phyloP scores from a whole-genome alignment of 64 coral and sea anemone genomes.

The Dendronephthya gigantea region DNA sequence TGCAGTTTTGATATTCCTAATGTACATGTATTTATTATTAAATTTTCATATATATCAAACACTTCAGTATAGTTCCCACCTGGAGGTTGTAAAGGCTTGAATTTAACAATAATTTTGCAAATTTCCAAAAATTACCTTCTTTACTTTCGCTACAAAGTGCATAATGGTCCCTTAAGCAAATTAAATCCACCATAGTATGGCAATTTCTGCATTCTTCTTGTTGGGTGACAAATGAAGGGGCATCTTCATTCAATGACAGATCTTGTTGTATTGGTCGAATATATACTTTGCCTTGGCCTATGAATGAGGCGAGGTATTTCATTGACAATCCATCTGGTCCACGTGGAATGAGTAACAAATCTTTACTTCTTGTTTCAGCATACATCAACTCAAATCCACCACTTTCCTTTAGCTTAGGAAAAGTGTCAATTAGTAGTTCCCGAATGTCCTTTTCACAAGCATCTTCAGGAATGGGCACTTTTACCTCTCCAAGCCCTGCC shows the following conservation, averaged over 20 bases:
- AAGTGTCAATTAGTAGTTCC: constrained; percentile 19
- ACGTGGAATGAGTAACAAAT: constrained; percentile 32
- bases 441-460: constrained; percentile 24
- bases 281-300: constrained; percentile 47
- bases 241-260: background rate
- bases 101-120: no score
- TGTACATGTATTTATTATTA: no score
- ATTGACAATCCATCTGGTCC: constrained; percentile 40
- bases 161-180: background rate
- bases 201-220: constrained; percentile 12
- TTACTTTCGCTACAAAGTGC: background rate
- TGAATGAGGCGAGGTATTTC: constrained; percentile 33
- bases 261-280: constrained; percentile 24
- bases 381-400: constrained; percentile 57
- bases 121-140: no score
- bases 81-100: no score
- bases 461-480: constrained; percentile 33
- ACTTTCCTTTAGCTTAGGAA: constrained; percentile 28
- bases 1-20: no score
- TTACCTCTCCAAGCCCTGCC: constrained; percentile 27
- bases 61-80: no score
- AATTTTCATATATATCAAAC: no score
- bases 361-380: constrained; percentile 21
- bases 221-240: background rate
- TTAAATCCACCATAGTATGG: constrained; percentile 1